Conservation (phyloP, 2,113 vertebrate species). For the Psettodes erumei region DNA sequence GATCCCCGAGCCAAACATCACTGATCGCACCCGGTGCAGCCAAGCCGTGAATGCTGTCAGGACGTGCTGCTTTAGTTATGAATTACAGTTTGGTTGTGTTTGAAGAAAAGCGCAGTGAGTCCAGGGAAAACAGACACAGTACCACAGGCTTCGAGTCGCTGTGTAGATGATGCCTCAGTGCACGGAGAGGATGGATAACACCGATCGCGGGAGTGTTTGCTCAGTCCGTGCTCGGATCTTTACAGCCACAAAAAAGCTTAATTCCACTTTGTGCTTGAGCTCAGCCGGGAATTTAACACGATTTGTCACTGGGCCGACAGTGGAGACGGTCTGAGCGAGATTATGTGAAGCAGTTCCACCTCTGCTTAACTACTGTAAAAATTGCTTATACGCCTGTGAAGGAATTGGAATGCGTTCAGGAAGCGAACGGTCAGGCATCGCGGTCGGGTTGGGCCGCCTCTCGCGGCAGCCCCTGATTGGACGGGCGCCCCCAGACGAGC, state of each 20-base stretch:
- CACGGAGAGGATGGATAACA: constrained; percentile 64
- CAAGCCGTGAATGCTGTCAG: constrained; percentile 19
- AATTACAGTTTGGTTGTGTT: constrained; percentile 38
- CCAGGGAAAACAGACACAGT: constrained; percentile 52
- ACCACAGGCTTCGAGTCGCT: constrained; percentile 61
- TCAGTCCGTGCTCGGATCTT: constrained; percentile 59
- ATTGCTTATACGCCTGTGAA: constrained; percentile 87
- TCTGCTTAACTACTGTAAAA: constrained; percentile 85
- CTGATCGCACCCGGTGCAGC: constrained; percentile 16
- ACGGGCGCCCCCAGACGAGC: constrained; percentile 60
- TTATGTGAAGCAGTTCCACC: constrained; percentile 84
- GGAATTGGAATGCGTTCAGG: constrained; percentile 82
- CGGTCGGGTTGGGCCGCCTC: constrained; percentile 46
- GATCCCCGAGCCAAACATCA: neutral
- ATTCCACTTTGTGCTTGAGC: constrained; percentile 76
- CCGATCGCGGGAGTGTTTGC: constrained; percentile 62
- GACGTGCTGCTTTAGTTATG: constrained; percentile 31
- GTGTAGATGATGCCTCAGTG: constrained; percentile 50
- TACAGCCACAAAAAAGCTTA: constrained; percentile 61
- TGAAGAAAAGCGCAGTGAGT: constrained; percentile 35
- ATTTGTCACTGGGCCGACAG: constrained; percentile 80
- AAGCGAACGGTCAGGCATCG: constrained; percentile 73
- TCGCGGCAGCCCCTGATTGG: constrained; percentile 68
- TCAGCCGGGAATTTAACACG: constrained; percentile 81
- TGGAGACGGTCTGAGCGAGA: constrained; percentile 77